phyloP scores from a whole-genome alignment of 2,888 invertebrate species.

The Rotaria sp. region DNA sequence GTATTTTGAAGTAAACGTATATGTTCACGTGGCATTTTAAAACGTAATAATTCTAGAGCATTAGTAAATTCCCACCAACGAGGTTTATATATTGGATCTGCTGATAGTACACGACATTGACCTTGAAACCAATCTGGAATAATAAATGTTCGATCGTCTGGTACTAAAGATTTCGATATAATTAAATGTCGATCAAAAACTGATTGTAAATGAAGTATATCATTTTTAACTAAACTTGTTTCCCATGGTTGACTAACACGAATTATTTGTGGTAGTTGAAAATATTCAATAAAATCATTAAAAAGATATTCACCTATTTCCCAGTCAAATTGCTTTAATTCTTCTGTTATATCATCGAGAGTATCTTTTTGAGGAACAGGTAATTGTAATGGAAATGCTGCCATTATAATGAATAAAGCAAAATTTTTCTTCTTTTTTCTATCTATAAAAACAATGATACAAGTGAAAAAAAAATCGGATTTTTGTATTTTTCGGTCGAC shows the following conservation, averaged over 20 bases:
- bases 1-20: slow-evolving; percentile 37
- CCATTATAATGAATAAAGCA: background rate
- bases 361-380: background rate
- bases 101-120: slow-evolving; percentile 36
- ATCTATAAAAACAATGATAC: too few relatives aligned
- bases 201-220: slow-evolving; percentile 36
- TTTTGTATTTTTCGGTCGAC: background rate
- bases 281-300: slow-evolving; percentile 32
- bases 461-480: background rate
- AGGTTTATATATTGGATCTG: slow-evolving; percentile 33
- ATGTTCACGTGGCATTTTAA: slow-evolving; percentile 37
- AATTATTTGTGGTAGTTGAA: slow-evolving; percentile 39
- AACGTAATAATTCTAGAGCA: slow-evolving; percentile 37
- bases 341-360: background rate
- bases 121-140: slow-evolving; percentile 41
- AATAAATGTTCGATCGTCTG: slow-evolving; percentile 25
- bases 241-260: slow-evolving; percentile 26
- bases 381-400: background rate
- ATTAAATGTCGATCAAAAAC: slow-evolving; percentile 36
- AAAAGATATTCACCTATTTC: background rate
- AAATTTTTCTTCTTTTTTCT: too few relatives aligned
- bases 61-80: slow-evolving; percentile 39
- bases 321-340: background rate
- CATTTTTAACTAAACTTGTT: slow-evolving; percentile 31
- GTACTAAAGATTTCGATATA: slow-evolving; percentile 28